phyloP scores from a whole-genome alignment of 2,113 vertebrate genomes.

The Syngnathus typhle region DNA sequence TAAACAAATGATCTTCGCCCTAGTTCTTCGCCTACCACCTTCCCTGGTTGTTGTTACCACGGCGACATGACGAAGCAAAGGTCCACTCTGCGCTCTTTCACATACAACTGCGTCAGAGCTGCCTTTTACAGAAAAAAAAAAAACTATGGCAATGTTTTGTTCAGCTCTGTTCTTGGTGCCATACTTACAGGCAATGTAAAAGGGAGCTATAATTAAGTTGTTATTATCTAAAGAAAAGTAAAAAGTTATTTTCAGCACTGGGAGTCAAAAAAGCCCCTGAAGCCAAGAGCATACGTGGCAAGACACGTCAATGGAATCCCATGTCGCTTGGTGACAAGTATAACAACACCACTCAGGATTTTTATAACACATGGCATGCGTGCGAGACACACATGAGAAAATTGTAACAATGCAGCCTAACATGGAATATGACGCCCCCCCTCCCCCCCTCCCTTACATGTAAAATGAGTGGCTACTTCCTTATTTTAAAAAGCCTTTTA shows the following conservation, averaged over 20 bases:
- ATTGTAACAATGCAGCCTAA: background rate
- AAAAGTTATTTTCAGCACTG: background rate
- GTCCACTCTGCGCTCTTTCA: background rate
- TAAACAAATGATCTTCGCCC: slow-evolving; percentile 16
- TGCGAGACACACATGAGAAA: background rate
- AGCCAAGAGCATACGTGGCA: background rate
- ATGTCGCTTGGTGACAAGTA: background rate
- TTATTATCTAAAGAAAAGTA: background rate
- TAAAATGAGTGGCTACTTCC: no score
- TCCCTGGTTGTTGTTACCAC: background rate
- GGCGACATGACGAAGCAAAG: background rate
- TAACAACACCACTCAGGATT: background rate
- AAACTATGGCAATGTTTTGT: background rate
- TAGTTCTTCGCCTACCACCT: background rate
- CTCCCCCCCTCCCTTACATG: no score
- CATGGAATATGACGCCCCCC: no score
- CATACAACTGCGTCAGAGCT: background rate
- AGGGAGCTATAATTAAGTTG: background rate
- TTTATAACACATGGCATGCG: background rate
- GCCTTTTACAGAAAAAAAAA: background rate
- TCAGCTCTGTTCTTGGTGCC: no score
- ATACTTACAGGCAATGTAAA: background rate
- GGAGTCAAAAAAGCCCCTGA: background rate
- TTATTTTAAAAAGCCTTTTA: no score
- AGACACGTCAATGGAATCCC: background rate